These are phyloP conservation scores for Monodelphis domestica DNA, from an alignment of 2,797 vertebrate genomes.

Conservation along the genomic window DNA sequence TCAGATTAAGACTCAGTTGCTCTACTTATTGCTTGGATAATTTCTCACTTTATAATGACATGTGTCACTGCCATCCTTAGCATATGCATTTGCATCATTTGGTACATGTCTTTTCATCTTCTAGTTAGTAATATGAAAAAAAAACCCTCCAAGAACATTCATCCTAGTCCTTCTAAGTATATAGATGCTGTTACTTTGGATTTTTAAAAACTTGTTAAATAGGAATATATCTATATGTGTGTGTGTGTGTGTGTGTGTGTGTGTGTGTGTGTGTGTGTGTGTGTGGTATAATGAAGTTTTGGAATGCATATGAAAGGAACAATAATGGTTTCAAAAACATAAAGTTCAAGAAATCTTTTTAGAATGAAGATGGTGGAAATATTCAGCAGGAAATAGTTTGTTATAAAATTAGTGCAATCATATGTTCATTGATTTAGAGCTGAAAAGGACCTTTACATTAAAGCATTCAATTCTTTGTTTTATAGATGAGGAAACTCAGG, in stretches of 20 bases:
- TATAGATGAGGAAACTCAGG: neutral
- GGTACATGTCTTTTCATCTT: conserved; percentile 29
- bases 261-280: too few species aligned
- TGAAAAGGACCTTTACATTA: neutral
- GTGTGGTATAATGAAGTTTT: neutral
- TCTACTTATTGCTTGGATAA: neutral
- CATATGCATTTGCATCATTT: neutral
- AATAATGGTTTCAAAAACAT: neutral
- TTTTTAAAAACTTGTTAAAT: conserved; percentile 54
- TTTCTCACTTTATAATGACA: conserved; percentile 42
- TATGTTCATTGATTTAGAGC: neutral
- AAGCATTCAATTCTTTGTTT: neutral
- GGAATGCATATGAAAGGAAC: conserved; percentile 11
- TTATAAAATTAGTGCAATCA: conserved; percentile 1
- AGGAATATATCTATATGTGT: too few species aligned
- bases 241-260: too few species aligned
- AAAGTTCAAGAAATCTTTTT: conserved; percentile 22
- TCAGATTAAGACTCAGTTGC: neutral
- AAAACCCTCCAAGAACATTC: neutral
- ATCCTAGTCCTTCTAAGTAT: neutral
- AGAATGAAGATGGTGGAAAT: neutral
- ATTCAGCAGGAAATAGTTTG: conserved; percentile 15
- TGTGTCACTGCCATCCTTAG: neutral
- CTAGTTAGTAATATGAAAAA: neutral
- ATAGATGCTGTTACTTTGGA: neutral